phyloP scores from a whole-genome alignment of 2,888 invertebrate genomes.

The Nomada fabriciana region DNA sequence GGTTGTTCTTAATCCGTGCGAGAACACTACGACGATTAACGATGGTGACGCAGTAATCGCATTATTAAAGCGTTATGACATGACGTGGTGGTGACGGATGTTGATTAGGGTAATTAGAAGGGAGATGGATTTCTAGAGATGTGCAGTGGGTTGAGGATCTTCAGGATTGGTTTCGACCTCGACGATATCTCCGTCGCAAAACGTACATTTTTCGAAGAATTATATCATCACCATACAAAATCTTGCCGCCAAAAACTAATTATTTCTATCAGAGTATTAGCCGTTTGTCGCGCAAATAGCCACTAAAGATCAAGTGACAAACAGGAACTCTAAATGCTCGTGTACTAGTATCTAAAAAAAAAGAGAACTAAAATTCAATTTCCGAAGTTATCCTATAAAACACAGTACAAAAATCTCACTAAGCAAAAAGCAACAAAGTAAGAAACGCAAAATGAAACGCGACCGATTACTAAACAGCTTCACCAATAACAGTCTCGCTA shows the following conservation, averaged over 20 bases:
- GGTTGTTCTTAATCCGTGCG: conserved; percentile 59
- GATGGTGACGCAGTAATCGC: conserved; percentile 72
- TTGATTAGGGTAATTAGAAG: conserved; percentile 42
- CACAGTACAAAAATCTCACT: not conserved
- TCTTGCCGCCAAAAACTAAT: not conserved
- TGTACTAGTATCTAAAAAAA: not conserved
- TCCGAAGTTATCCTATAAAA: not conserved
- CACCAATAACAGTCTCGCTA: not conserved
- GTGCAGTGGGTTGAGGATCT: conserved; percentile 10
- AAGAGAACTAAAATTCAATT: not conserved
- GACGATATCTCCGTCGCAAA: conserved; percentile 45
- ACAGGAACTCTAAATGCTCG: not conserved
- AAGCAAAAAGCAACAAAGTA: not conserved
- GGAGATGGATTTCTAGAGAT: conserved; percentile 31
- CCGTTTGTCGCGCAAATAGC: not conserved
- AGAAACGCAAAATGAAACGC: not conserved
- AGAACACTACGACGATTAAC: conserved; percentile 67
- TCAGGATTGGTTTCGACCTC: conserved; percentile 52
- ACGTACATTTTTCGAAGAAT: not conserved
- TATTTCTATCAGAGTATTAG: no score
- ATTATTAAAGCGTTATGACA: conserved; percentile 70
- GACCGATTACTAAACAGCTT: not conserved
- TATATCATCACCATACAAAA: not conserved
- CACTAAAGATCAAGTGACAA: not conserved
- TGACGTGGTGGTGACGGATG: conserved; percentile 61